Evolutionary conservation across 2,113 vertebrate species (phyloP), one percentile per base, ranked within the genome.

Genomic region (Leptocoma aspasia): DNA sequence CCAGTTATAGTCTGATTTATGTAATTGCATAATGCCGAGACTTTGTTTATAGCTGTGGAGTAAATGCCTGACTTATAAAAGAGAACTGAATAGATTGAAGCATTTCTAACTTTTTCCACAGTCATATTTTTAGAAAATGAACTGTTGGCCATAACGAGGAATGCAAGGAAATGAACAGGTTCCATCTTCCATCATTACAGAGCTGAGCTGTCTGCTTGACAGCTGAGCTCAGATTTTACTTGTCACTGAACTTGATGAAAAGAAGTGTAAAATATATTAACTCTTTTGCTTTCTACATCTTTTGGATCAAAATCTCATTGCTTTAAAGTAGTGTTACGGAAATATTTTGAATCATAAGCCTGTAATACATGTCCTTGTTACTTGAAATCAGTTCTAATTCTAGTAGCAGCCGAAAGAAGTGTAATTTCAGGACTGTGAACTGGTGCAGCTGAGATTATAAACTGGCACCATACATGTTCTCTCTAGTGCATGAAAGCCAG

Each of bases 61-160:
- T 87, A 90, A 94, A 94, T 87, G 83, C 66, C 53, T 90, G 82
- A 86, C 78, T 91, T 92, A 53, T 71, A 96, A 89, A 53, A 68
- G 68, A 93, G 75, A 86, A 44, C 47, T 75, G 75, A 87, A 94
- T 88, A 27, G 47, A 91, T 63, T 2, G 39, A 95, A 95, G 80
- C 10, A 47, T 88, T 94, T 92, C 75, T 85, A 88, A 90, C 15
- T 89, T 90, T 91, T 94, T 90, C 82, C 82, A 79, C n/a, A 42
- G 66, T 57, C 31, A 8, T 85, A 93, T 87, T 95, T 92, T 91
- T 88, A 81, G 90, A 68, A 78, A 92, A 89, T 33, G 42, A 94
- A 53, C n/a, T 80, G 50, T 39, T 94, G 20, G 63, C 26, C 73
- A 24, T 63, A 65, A 90, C 1, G 20, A 86, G 72, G 68, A 56